A percentile compares a stretch with the other conserved stretches of the same genome.
Conservation (phyloP, 2,888 invertebrate species). For the Julus scandinavius region DNA sequence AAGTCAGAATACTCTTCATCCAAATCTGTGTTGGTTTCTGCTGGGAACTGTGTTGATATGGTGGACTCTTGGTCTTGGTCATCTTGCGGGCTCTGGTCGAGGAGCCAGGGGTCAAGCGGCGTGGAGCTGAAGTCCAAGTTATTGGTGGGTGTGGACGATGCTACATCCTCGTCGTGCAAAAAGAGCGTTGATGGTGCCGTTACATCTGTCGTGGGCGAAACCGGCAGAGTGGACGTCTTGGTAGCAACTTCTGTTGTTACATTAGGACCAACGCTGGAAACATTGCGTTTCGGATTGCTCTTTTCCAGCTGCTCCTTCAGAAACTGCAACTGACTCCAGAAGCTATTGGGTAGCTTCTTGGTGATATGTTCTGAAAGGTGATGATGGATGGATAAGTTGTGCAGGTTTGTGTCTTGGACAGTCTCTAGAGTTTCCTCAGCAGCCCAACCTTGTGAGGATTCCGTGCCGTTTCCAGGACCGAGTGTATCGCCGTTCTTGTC, state of each 20-base stretch:
- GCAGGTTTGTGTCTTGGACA: neutral
- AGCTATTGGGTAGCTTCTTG: neutral
- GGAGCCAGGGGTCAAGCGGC: neutral
- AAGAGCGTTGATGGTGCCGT: neutral
- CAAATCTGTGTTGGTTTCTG: neutral
- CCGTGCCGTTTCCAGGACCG: neutral
- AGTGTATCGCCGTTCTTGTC: neutral
- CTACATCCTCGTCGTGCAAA: neutral
- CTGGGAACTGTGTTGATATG: neutral
- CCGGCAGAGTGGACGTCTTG: neutral
- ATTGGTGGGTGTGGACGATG: neutral
- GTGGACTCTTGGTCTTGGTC: neutral
- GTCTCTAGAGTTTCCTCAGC: neutral
- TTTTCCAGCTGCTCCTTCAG: neutral
- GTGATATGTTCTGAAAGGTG: neutral
- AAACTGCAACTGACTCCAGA: neutral
- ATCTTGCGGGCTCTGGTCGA: neutral
- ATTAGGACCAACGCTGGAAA: neutral
- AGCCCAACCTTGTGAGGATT: neutral
- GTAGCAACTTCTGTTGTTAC: neutral
- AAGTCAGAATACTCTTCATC: neutral
- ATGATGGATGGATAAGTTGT: neutral
- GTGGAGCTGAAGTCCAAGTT: neutral
- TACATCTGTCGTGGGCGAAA: too few relatives aligned
- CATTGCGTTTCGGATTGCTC: neutral